Evolutionary conservation across 2,797 vertebrate species (phyloP).

Genomic region (Coendou prehensilis): DNA sequence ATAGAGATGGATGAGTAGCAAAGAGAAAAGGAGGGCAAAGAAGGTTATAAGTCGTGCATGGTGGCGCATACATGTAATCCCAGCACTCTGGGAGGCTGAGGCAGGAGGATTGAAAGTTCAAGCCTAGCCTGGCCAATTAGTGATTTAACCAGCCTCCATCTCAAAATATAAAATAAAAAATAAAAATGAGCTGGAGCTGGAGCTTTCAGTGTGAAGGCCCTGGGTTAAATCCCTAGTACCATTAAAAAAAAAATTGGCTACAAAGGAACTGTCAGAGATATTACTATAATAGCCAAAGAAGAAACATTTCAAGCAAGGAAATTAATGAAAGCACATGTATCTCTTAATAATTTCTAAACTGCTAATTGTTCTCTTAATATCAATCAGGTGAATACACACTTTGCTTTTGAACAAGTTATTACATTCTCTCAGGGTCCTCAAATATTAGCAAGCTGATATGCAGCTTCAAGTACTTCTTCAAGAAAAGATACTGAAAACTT

Average conservation of each 20-base stretch:
- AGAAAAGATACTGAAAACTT: neutral
- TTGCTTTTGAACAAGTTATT: slow-evolving; percentile 19
- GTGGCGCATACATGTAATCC: neutral
- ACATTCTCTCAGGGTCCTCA: neutral
- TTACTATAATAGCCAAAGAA: neutral
- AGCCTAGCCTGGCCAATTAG: neutral
- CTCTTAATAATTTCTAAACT: slow-evolving; percentile 37
- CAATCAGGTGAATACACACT: neutral
- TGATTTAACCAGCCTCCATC: neutral
- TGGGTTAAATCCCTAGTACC: neutral
- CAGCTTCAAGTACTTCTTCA: neutral
- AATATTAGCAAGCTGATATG: neutral
- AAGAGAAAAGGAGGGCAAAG: neutral
- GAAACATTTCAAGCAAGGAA: neutral
- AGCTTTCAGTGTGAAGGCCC: neutral
- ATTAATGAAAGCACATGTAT: neutral
- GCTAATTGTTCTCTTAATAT: neutral
- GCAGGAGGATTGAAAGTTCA: neutral
- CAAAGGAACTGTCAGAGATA: neutral
- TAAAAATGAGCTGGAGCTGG: neutral
- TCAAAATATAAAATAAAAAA: neutral
- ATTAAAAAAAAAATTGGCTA: neutral
- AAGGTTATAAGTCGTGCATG: neutral
- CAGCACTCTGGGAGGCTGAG: neutral
- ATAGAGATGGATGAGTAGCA: neutral